Percentiles rank a stretch among this genome's conserved stretches.
These are phyloP conservation scores for Hemicordylus capensis DNA, from an alignment of 2,113 vertebrate species.

Conservation along the genomic window DNA sequence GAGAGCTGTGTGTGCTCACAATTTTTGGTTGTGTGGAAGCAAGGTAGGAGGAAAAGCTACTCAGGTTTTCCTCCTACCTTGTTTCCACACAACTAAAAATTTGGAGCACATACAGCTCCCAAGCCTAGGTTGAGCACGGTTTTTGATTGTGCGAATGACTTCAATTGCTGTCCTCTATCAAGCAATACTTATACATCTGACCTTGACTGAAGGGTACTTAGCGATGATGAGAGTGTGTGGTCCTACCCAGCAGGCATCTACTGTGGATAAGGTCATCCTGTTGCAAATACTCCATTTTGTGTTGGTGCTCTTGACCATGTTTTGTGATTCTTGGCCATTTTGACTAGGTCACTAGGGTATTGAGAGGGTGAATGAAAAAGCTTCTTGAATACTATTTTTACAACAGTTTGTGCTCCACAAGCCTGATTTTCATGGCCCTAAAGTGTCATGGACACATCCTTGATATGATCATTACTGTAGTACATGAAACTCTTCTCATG, in stretches of 20 bases:
- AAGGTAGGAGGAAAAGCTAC: too few species aligned
- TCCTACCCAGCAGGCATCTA: not conserved
- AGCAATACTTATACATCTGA: not conserved
- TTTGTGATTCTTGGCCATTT: not conserved
- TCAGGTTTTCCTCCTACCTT: too few species aligned
- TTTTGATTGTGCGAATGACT: too few species aligned
- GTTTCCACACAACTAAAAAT: too few species aligned
- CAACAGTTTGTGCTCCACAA: not conserved
- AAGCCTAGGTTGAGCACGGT: too few species aligned
- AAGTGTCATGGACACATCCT: not conserved
- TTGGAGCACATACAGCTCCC: too few species aligned
- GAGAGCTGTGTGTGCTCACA: too few species aligned
- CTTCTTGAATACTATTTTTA: not conserved
- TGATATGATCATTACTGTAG: not conserved
- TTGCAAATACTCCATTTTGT: not conserved
- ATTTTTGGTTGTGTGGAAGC: too few species aligned
- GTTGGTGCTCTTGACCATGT: not conserved
- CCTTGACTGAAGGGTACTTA: not conserved
- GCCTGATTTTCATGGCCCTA: not conserved
- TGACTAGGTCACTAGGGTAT: not conserved
- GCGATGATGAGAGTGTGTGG: too few species aligned
- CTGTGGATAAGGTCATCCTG: not conserved
- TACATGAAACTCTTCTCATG: too few species aligned
- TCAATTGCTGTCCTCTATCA: not conserved
- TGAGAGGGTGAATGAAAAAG: not conserved